A percentile compares a stretch with the other conserved stretches of the same genome.
These are phyloP conservation scores for Drosophila santomea DNA, from an alignment of 1,140 invertebrate genomes.

Conservation along the genomic window DNA sequence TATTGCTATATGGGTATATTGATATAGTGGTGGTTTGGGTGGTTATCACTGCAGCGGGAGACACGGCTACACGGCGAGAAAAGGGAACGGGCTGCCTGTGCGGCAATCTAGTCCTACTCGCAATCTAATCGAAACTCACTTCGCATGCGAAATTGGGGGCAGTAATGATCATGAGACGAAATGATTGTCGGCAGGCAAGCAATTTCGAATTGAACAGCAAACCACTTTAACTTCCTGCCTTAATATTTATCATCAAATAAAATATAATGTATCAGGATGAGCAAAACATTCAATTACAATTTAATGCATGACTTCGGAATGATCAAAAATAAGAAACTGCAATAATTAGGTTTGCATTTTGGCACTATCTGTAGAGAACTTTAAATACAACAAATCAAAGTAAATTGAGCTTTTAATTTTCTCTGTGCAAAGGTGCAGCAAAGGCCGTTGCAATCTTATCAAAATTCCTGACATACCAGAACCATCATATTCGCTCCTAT, in stretches of 20 bases:
- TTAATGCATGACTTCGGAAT: too few relatives aligned
- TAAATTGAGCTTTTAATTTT: background rate
- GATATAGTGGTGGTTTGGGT: background rate
- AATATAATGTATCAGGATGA: too few relatives aligned
- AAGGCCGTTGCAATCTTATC: conserved; percentile 15
- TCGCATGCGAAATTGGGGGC: background rate
- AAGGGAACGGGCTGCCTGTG: background rate
- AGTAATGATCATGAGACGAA: background rate
- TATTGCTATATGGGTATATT: too few relatives aligned
- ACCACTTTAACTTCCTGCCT: too few relatives aligned
- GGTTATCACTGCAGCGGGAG: conserved; percentile 1
- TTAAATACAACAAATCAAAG: too few relatives aligned
- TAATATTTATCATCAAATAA: too few relatives aligned
- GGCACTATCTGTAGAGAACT: too few relatives aligned
- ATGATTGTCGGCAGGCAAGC: too few relatives aligned
- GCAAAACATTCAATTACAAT: too few relatives aligned
- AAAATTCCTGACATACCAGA: conserved; percentile 1
- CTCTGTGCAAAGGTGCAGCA: background rate
- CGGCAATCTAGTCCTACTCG: background rate
- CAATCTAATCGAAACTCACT: conserved; percentile 10
- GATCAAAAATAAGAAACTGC: too few relatives aligned
- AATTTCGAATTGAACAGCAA: too few relatives aligned
- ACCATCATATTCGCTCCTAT: background rate
- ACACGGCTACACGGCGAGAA: conserved; percentile 22
- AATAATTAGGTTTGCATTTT: too few relatives aligned